Evolutionary conservation across 2,113 vertebrate species (phyloP), one percentile per base, ranked within the genome.

Genomic region (Gnathonemus longibarbis): DNA sequence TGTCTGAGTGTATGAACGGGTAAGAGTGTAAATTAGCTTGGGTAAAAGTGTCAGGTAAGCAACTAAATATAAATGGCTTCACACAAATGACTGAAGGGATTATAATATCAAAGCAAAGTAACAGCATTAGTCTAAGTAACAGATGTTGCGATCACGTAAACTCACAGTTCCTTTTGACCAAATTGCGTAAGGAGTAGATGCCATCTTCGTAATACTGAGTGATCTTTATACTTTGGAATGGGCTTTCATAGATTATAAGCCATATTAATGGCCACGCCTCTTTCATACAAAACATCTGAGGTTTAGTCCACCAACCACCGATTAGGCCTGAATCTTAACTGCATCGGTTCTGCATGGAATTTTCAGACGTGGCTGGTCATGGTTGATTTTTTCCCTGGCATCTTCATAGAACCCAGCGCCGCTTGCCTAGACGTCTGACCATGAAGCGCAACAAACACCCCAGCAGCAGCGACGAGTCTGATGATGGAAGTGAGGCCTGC

Each of bases 381-480:
- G 77, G 56, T 35, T 53, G 11, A 42, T 45, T 90, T 87, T 86
- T 86, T 11, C 21, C 21, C 15, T 17, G 48, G 31, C 49, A 35
- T 70, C 31, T 45, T 85, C 10, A 15, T 27, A 89, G 89, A 35
- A 24, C 24, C 56, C 35, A 50, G 2, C 24, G 45, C 85, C 77
- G 24, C 85, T 90, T 84, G 58, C 89, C 52, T 86, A 89, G 49
- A 48, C 46, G 48, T 95, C 93, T 96, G 91, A 97, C 93, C 94
- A 99, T 99, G 98, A 99, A 99, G 97, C 97, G 98, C 91, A 96
- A 93, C 92, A 96, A 97, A 90, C 96, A 97, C 94, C 96, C 96
- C 88, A 99, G 98, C 96, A 98, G 97, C 97, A 98, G 98, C 31
- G 98, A 99, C 83, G 98, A 99, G 94, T 99, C 98, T 0, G 98